A percentile compares a stretch with the other conserved stretches of the same genome.
Conservation (phyloP, 53 echinoderm and acorn worm species). For the Stichopus horrens region DNA sequence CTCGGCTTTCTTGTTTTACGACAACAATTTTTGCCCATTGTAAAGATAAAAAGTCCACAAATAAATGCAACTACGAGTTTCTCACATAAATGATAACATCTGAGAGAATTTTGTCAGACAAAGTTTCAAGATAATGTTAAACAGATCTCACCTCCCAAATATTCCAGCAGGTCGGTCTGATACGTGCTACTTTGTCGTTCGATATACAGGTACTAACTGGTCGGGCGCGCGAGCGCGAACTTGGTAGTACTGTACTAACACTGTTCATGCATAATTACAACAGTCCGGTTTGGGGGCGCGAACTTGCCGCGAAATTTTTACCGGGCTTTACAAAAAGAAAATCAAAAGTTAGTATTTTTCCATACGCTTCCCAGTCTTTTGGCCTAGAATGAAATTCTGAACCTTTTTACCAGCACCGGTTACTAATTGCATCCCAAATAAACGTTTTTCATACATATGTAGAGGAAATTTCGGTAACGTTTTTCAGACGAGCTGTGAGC, state of each 20-base stretch:
- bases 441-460: not conserved
- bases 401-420: not conserved
- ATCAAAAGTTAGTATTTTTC: not conserved
- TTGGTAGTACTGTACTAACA: not conserved
- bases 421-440: not conserved
- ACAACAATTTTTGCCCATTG: too few species aligned
- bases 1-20: too few species aligned
- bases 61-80: too few species aligned
- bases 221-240: slow-evolving; percentile 18
- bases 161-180: not conserved
- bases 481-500: not conserved
- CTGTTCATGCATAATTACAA: not conserved
- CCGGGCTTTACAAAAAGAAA: slow-evolving; percentile 34
- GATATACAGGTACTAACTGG: not conserved
- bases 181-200: not conserved
- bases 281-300: slow-evolving; percentile 22
- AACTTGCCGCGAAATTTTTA: slow-evolving; percentile 39
- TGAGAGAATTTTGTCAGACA: too few species aligned
- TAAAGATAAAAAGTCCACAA: too few species aligned
- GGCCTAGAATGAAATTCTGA: not conserved
- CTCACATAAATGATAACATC: too few species aligned
- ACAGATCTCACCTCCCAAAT: not conserved
- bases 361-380: not conserved
- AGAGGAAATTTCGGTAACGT: not conserved
- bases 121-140: not conserved